Conservation (phyloP, 2,113 vertebrate genomes). For the Varanus salvator region DNA sequence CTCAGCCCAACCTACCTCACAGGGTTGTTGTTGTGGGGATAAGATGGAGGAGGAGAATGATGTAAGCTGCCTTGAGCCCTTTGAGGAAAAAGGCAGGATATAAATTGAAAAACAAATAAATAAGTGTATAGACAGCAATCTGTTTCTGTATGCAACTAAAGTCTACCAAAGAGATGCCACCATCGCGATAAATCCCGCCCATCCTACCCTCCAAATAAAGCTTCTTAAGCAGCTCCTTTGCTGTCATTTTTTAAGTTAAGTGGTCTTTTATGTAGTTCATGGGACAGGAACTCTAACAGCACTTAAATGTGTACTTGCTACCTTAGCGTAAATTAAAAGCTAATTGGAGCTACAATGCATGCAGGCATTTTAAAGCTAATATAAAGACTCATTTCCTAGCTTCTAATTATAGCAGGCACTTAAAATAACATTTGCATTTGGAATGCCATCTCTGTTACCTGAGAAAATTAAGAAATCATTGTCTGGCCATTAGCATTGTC, state of each 20-base stretch:
- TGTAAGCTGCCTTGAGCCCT: no score
- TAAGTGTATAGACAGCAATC: background rate
- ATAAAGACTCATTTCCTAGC: conserved; percentile 53
- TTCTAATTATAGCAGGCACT: conserved; percentile 38
- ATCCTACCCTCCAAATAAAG: background rate
- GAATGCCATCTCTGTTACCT: conserved; percentile 30
- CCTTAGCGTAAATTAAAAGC: conserved; percentile 65
- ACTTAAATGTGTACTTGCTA: conserved; percentile 34
- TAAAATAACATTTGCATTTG: conserved; percentile 25
- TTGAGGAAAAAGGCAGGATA: no score
- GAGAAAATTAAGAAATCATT: conserved; percentile 9
- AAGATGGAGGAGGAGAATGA: no score
- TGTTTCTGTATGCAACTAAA: background rate
- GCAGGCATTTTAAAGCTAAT: conserved; percentile 36
- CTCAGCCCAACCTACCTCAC: no score
- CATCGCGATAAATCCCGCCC: background rate
- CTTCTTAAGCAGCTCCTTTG: conserved; percentile 31
- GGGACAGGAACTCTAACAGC: conserved; percentile 59
- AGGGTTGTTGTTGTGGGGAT: no score
- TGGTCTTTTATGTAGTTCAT: conserved; percentile 55
- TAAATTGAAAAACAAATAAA: no score
- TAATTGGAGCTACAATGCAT: conserved; percentile 58
- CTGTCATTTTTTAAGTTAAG: conserved; percentile 43
- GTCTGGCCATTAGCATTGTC: conserved; percentile 14
- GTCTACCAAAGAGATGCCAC: background rate